Base-by-base conservation (phyloP, 2,113 vertebrate genomes). In the Cathartes aura region DNA sequence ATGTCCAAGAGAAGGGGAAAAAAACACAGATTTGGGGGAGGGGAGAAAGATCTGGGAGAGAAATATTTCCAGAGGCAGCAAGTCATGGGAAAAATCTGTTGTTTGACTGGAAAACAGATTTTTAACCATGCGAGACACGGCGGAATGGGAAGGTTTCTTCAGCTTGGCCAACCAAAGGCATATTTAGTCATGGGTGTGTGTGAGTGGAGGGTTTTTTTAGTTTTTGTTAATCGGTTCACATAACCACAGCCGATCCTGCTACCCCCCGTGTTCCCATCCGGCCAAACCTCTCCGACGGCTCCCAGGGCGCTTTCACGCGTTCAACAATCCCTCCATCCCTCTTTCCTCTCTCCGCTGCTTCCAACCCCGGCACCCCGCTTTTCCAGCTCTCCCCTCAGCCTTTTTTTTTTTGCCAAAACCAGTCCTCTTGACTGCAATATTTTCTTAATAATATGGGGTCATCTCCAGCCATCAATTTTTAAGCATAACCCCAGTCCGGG, bases 11-110 rank as follows among this genome's bases (percentile, higher is more conserved):
- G 82, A 83, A 88, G 16, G 73, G 52, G 71, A 45, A 82, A 78
- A 82, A 79, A 58, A 47, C 40, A 1, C 34, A 63, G 55, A 73
- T 89, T 93, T 45, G 52, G 72, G 64, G 88, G 93, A 73, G 74
- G 83, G 82, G 60, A 91, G 72, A 70, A 74, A 87, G 53, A 40
- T 55, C 90, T 94, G 82, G 68, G 75, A 92, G 93, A 87, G 72
- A 79, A 90, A 84, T 29, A 75, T 93, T 93, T 93, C 93, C 88
- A 95, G 89, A 95, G 85, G 56, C 89, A 40, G 38, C 72, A 1
- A 92, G 91, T 93, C 93, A 91, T 92, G 95, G 91, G 89, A 89
- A 95, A 93, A 93, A 81, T 52, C 81, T 5, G 4, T 34, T 45
- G 56, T 66, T 93, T 87, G 72, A 47, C 56, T 89, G 72, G 81